Percentiles rank a stretch among this genome's conserved stretches.
Evolutionary conservation across 2,113 vertebrate genomes (phyloP).

Genomic region (Labrus mixtus): DNA sequence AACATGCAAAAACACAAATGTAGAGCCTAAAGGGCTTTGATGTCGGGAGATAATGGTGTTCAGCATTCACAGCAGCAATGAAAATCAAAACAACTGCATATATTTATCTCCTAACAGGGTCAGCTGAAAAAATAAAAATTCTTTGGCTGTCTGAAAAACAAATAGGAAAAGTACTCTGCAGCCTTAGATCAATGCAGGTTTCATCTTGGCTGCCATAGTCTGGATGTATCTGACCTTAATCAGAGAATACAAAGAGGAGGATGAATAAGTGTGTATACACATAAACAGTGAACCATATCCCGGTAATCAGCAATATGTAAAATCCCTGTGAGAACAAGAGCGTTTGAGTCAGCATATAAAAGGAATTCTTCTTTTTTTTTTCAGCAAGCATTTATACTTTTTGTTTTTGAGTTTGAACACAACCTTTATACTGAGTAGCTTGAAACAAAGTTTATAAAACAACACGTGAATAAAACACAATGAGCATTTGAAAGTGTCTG

Average conservation of each 20-base stretch:
- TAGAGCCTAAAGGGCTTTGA: background rate
- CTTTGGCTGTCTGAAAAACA: slow-evolving; percentile 30
- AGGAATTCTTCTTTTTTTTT: slow-evolving; percentile 29
- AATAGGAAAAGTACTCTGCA: slow-evolving; percentile 19
- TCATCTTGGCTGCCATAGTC: slow-evolving; percentile 47
- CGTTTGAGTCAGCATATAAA: slow-evolving; percentile 49
- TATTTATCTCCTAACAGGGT: slow-evolving; percentile 32
- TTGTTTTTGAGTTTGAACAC: slow-evolving; percentile 14
- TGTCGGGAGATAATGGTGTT: slow-evolving; percentile 1
- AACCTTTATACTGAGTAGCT: slow-evolving; percentile 1
- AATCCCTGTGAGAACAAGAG: slow-evolving; percentile 62
- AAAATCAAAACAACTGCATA: background rate
- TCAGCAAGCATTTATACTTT: slow-evolving; percentile 9
- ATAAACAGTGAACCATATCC: slow-evolving; percentile 49
- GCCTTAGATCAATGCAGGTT: slow-evolving; percentile 41
- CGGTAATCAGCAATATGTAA: slow-evolving; percentile 53
- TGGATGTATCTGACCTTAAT: slow-evolving; percentile 49
- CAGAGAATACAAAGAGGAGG: slow-evolving; percentile 42
- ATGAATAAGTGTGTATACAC: slow-evolving; percentile 44
- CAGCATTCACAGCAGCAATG: slow-evolving; percentile 2
- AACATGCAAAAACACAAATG: background rate
- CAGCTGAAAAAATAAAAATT: slow-evolving; percentile 19
- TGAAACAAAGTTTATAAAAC: slow-evolving; percentile 1
- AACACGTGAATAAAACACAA: slow-evolving; percentile 2
- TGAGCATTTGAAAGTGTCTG: background rate